Evolutionary conservation across 2,113 vertebrate species (phyloP).

Genomic region (Pyrgilauda ruficollis): DNA sequence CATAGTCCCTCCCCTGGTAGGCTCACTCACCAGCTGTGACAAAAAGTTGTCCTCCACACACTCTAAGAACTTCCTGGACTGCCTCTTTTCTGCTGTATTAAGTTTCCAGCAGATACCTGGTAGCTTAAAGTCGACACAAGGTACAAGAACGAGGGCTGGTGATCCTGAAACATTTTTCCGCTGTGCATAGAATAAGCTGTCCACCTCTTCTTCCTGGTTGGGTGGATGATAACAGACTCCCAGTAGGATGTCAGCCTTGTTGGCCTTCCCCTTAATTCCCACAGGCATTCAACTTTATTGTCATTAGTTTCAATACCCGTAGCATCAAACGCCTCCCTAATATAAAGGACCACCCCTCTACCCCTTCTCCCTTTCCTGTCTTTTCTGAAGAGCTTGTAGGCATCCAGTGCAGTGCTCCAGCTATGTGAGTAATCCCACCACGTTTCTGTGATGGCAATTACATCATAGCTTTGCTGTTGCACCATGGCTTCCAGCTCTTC

Average conservation of each 20-base stretch:
- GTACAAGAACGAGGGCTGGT: background rate
- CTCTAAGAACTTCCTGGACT: background rate
- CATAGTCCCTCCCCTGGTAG: background rate
- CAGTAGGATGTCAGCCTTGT: background rate
- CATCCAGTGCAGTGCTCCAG: background rate
- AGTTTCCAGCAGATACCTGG: background rate
- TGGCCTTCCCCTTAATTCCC: background rate
- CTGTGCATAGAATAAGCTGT: background rate
- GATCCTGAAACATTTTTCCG: background rate
- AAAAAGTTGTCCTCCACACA: background rate
- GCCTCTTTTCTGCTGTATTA: background rate
- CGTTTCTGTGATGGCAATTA: background rate
- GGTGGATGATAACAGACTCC: background rate
- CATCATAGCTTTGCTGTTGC: rapidly evolving
- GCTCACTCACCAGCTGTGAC: background rate
- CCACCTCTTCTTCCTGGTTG: background rate
- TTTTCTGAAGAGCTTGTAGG: background rate
- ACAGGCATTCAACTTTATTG: background rate
- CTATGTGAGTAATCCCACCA: background rate
- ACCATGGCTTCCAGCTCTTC: background rate
- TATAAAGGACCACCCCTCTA: background rate
- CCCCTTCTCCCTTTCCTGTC: background rate
- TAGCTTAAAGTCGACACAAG: background rate
- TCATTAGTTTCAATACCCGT: background rate
- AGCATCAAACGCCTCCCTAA: background rate